Conservation (phyloP, 2,113 vertebrate genomes). For the Ammodytes dubius region DNA sequence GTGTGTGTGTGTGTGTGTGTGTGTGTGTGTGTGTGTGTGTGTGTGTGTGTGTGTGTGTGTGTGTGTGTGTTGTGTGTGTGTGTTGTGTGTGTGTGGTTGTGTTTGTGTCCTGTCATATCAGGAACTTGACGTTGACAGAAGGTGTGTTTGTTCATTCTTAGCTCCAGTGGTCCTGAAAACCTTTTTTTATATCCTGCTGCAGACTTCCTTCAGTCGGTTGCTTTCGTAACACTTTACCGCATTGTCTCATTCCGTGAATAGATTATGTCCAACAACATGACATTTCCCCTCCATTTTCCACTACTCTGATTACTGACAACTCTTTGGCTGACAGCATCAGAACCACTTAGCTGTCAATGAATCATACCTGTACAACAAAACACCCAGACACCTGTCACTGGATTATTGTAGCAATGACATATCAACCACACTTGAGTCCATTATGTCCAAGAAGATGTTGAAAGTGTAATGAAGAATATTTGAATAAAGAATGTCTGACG, state of each 20-base stretch:
- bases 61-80: background rate
- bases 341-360: background rate
- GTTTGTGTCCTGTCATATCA: constrained; percentile 22
- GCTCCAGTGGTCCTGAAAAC: constrained; percentile 57
- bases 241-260: background rate
- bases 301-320: background rate
- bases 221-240: constrained; percentile 35
- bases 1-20: background rate
- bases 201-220: constrained; percentile 1
- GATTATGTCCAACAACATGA: constrained; percentile 14
- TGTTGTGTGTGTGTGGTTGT: background rate
- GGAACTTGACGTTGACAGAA: constrained; percentile 27
- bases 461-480: too few relatives aligned
- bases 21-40: background rate
- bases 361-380: background rate
- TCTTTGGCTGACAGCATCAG: background rate
- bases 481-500: too few relatives aligned
- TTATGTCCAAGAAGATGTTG: too few relatives aligned
- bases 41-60: background rate
- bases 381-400: background rate
- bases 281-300: background rate
- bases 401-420: too few relatives aligned
- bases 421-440: too few relatives aligned
- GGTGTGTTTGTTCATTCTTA: constrained; percentile 50
- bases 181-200: constrained; percentile 17